Evolutionary conservation across 2,113 vertebrate species (phyloP), one percentile per base, ranked within the genome.

Genomic region (Ploceus nigricollis): DNA sequence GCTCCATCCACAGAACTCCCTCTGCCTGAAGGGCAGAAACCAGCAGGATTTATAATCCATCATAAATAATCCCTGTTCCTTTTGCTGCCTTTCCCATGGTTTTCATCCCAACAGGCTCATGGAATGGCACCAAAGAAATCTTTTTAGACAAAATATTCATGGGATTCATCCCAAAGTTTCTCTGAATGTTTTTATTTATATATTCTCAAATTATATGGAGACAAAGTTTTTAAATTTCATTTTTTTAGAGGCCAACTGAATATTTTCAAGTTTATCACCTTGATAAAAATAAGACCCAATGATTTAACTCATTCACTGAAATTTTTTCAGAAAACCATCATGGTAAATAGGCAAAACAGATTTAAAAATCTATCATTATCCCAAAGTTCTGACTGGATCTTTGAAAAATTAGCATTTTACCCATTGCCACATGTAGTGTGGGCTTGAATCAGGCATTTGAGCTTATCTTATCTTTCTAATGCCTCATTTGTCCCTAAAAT

Each of bases 391-490:
- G 8, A 11, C 3, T 39, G 3, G 5, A 19, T 71, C 23, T 58
- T 44, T 3, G 25, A 69, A 50, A 90, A 89, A 64, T 25, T 15
- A 71, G 0, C 4, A 13, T 64, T 44, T 71, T 54, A 23, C 9
- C 18, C 21, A 28, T 20, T 42, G 12, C 13, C 30, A 56, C 11
- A 47, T 10, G 10, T 10, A 71, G 11, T 13, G 17, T 30, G 37
- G 45, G 17, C 4, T 53, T 48, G 28, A 63, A 45, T 2, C 13
- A 56, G 33, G 17, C 65, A 13, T 5, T 47, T 57, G 65, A 35
- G 0, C 0, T 22, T 76, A 35, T 35, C 2, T 16, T 51, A 40
- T 42, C 12, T 58, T 8, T 24, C 24, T 68, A 24, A 8, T 19
- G 11, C 3, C 2, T 42, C 37, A 22, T 10, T 56, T 70, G 31